Evolutionary conservation across 2,797 vertebrate species (phyloP).

Genomic region (Percopsis omiscomaycus): DNA sequence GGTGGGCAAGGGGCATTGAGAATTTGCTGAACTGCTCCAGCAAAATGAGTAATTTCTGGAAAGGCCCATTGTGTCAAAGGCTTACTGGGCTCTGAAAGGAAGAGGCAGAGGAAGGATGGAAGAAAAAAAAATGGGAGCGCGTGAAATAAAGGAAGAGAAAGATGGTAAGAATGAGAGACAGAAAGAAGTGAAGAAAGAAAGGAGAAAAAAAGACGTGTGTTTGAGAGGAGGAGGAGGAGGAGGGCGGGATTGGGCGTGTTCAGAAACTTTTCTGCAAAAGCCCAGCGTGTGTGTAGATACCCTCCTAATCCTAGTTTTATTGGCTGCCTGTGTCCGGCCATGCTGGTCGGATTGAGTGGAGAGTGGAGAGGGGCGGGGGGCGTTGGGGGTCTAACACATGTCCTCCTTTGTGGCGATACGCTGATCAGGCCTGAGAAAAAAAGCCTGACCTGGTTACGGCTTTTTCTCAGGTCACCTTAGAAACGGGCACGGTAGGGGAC

Average conservation of each 20-base stretch:
- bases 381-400: constrained; percentile 81
- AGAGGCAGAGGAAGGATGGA: constrained; percentile 67
- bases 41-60: constrained; percentile 81
- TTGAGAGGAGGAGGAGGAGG: constrained; percentile 64
- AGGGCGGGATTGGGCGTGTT: constrained; percentile 77
- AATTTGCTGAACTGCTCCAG: constrained; percentile 68
- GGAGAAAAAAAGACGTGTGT: constrained; percentile 66
- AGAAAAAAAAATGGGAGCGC: constrained; percentile 58
- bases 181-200: constrained; percentile 63
- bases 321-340: constrained; percentile 83
- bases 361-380: constrained; percentile 71
- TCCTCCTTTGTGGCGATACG: constrained; percentile 87
- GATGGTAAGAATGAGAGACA: constrained; percentile 62
- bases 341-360: constrained; percentile 77
- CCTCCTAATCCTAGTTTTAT: constrained; percentile 88
- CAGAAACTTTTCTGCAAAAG: constrained; percentile 79
- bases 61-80: constrained; percentile 74
- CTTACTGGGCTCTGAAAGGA: constrained; percentile 71
- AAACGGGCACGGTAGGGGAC: constrained; percentile 91
- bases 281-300: constrained; percentile 77
- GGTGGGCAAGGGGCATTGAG: constrained; percentile 54
- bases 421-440: constrained; percentile 95
- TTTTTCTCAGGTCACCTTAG: constrained; percentile 92
- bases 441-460: constrained; percentile 92
- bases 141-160: constrained; percentile 65